These are phyloP conservation scores for Python bivittatus DNA, from an alignment of 2,113 vertebrate genomes.

Conservation along the genomic window DNA sequence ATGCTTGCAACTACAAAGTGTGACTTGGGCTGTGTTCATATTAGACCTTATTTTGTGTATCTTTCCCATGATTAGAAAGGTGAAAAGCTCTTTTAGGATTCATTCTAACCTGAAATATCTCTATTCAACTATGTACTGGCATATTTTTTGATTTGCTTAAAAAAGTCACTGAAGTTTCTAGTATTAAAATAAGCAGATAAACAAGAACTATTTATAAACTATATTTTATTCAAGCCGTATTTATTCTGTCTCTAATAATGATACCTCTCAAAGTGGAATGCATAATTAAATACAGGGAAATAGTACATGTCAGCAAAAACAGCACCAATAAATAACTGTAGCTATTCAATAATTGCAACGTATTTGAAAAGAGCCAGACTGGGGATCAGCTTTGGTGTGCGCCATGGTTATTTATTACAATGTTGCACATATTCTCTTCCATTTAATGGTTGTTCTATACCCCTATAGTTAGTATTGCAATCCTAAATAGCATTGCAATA, in stretches of 20 bases:
- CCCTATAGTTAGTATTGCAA: no score
- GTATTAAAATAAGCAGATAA: background rate
- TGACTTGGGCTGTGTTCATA: background rate
- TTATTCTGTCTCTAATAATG: background rate
- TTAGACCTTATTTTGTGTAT: background rate
- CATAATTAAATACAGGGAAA: background rate
- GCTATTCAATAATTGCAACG: background rate
- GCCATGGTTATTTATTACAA: background rate
- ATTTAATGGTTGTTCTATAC: background rate
- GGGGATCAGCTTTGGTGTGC: background rate
- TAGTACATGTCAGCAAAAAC: background rate
- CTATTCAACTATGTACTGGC: background rate
- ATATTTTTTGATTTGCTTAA: background rate
- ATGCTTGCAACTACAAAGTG: background rate
- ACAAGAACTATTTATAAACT: background rate
- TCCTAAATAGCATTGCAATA: background rate
- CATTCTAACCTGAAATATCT: constrained; percentile 3
- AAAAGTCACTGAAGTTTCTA: background rate
- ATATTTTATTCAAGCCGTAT: background rate
- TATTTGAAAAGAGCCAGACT: background rate
- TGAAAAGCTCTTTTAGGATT: background rate
- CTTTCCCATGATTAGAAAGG: background rate
- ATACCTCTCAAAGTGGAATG: background rate
- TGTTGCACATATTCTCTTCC: background rate
- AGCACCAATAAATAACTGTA: background rate